Percentiles rank a stretch among this genome's conserved stretches.
Conservation (phyloP, 2,888 invertebrate genomes). For the Cactoblastis cactorum region DNA sequence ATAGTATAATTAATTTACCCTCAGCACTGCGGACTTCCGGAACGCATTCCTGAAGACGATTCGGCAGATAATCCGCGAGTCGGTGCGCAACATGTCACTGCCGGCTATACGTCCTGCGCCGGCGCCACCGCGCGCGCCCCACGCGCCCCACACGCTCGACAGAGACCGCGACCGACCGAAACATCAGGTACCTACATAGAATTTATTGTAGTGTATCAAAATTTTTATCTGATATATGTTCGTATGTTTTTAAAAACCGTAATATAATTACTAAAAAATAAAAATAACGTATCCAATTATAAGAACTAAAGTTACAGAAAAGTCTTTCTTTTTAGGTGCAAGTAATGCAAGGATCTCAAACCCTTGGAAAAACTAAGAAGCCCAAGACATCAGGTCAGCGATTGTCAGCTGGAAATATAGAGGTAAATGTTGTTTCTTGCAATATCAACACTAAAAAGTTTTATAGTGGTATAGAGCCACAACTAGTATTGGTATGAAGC, state of each 20-base stretch:
- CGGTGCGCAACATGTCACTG: slow-evolving; percentile 97
- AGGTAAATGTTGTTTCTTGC: slow-evolving; percentile 49
- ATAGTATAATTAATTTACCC: not conserved
- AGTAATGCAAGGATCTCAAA: slow-evolving; percentile 88
- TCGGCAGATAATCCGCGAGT: slow-evolving; percentile 97
- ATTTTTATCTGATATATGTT: too few relatives aligned
- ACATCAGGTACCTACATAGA: slow-evolving; percentile 73
- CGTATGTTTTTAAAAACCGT: too few relatives aligned
- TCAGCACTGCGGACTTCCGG: slow-evolving; percentile 95
- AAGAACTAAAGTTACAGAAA: too few relatives aligned
- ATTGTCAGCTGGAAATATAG: slow-evolving; percentile 91
- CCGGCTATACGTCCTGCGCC: slow-evolving; percentile 86
- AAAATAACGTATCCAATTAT: not conserved
- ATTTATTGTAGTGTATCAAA: too few relatives aligned
- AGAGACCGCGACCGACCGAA: slow-evolving; percentile 76
- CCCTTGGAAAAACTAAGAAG: slow-evolving; percentile 89
- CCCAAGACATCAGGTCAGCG: slow-evolving; percentile 88
- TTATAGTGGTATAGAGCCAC: too few relatives aligned
- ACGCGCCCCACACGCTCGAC: slow-evolving; percentile 77
- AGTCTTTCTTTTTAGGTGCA: slow-evolving; percentile 68
- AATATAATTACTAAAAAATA: too few relatives aligned
- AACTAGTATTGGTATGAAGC: too few relatives aligned
- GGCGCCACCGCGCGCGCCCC: slow-evolving; percentile 66
- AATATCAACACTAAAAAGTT: not conserved
- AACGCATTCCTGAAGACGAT: slow-evolving; percentile 98